Conservation (phyloP, 2,113 vertebrate species). For the Passer domesticus region DNA sequence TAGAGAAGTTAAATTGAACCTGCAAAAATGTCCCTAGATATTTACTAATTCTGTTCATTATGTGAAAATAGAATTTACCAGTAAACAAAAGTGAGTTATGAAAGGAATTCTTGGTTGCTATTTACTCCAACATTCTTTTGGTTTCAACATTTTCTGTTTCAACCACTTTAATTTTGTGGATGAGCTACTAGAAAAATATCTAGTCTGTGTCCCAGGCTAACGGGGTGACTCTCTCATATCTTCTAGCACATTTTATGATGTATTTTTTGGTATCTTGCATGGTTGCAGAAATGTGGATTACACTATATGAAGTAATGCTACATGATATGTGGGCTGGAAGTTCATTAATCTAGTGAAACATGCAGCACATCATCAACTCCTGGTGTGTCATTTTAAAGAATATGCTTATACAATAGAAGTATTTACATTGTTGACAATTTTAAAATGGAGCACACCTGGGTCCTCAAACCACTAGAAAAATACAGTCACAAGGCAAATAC, state of each 20-base stretch:
- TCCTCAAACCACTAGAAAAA: not conserved
- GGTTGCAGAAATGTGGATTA: conserved; percentile 61
- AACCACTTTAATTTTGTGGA: not conserved
- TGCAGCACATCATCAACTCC: conserved; percentile 45
- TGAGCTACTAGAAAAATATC: conserved; percentile 49
- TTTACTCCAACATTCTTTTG: conserved; percentile 17
- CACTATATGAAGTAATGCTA: conserved; percentile 72
- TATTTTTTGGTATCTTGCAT: conserved; percentile 56
- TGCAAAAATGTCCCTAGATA: not conserved
- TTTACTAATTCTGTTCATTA: not conserved
- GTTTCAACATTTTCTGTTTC: conserved; percentile 19
- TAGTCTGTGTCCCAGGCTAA: conserved; percentile 56
- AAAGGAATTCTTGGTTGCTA: conserved; percentile 5
- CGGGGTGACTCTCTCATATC: conserved; percentile 41
- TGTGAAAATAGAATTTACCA: not conserved
- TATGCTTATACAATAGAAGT: conserved; percentile 31
- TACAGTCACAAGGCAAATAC: not conserved
- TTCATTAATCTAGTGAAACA: conserved; percentile 63
- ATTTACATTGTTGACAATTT: not conserved
- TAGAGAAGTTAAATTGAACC: not conserved
- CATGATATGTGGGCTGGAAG: conserved; percentile 33
- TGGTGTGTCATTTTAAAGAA: conserved; percentile 31
- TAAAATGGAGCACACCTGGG: not conserved
- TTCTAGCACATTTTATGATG: conserved; percentile 50
- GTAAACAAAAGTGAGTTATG: conserved; percentile 17